Evolutionary conservation across 1,140 invertebrate genomes (phyloP), one percentile per base, ranked within the genome.

Genomic region (Tetragnatha versicolor): DNA sequence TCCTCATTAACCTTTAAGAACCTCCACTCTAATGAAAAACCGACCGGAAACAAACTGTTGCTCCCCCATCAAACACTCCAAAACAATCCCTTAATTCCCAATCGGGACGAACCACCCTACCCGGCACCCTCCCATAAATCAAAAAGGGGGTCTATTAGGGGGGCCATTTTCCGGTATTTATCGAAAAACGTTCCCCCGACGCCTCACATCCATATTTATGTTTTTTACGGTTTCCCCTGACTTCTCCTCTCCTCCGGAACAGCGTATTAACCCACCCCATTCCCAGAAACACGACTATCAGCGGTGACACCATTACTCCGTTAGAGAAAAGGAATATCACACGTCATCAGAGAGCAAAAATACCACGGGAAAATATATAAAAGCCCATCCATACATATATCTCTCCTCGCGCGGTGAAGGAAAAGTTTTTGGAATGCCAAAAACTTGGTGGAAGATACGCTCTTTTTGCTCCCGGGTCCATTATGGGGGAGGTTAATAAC

Each of bases 371-470:
- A 47, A 65, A 35, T 45, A 37, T 22, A n/a, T n/a, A n/a, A n/a
- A n/a, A n/a, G n/a, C n/a, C n/a, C n/a, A n/a, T n/a, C n/a, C 65
- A 63, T 53, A 53, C 17, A 49, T 47, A 42, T n/a, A n/a, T n/a
- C n/a, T n/a, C n/a, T n/a, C n/a, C n/a, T n/a, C n/a, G 27, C 29
- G 33, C 33, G 51, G 31, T 35, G 39, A 75, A 60, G 60, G 29
- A 76, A 65, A 65, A 63, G 47, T 63, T 72, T 76, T 76, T 76
- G 73, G 73, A 76, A 76, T 76, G 73, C 73, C 73, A 76, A 76
- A 76, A 76, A 76, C 73, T 76, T 76, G n/a, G n/a, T n/a, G n/a
- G n/a, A n/a, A n/a, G n/a, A n/a, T n/a, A n/a, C n/a, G n/a, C n/a
- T n/a, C n/a, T n/a, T n/a, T n/a, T n/a, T n/a, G n/a, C n/a, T 9